Evolutionary conservation across 2,797 vertebrate species (phyloP).

Genomic region (Hybognathus amarus): DNA sequence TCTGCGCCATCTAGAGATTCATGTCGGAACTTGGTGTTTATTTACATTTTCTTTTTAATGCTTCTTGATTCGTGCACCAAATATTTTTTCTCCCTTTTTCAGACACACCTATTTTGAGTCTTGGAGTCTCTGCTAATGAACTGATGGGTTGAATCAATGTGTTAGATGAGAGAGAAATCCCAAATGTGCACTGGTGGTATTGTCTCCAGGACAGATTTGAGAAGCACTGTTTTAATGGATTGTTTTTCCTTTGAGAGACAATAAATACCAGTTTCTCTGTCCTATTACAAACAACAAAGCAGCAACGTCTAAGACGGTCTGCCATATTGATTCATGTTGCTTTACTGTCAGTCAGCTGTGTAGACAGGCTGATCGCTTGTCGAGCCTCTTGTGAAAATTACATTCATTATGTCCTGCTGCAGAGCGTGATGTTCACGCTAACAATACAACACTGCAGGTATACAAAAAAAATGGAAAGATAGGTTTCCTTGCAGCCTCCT

Average conservation of each 20-base stretch:
- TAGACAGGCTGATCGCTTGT: constrained; percentile 47
- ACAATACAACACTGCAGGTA: constrained; percentile 25
- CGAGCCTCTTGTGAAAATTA: constrained; percentile 45
- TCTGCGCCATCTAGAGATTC: too few relatives aligned
- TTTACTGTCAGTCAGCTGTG: constrained; percentile 45
- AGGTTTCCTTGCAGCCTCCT: constrained; percentile 29
- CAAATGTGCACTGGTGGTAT: neutral
- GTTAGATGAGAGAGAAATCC: neutral
- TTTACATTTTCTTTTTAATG: neutral
- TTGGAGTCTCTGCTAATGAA: neutral
- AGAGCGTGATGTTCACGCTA: constrained; percentile 45
- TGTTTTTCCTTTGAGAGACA: constrained; percentile 18
- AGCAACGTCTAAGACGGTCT: constrained; percentile 18
- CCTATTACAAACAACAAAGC: constrained; percentile 23
- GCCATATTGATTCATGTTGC: constrained; percentile 45
- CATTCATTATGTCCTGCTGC: constrained; percentile 49
- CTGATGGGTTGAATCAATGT: neutral
- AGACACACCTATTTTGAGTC: neutral
- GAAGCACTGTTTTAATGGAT: constrained; percentile 6
- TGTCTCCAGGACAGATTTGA: constrained; percentile 20
- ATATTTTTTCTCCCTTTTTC: neutral
- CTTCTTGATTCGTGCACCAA: neutral
- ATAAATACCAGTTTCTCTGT: constrained; percentile 20
- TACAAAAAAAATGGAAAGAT: constrained; percentile 27
- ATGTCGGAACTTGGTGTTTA: too few relatives aligned